Evolutionary conservation across 2,888 invertebrate genomes (phyloP), one percentile per base, ranked within the genome.

Genomic region (Oithona nana): DNA sequence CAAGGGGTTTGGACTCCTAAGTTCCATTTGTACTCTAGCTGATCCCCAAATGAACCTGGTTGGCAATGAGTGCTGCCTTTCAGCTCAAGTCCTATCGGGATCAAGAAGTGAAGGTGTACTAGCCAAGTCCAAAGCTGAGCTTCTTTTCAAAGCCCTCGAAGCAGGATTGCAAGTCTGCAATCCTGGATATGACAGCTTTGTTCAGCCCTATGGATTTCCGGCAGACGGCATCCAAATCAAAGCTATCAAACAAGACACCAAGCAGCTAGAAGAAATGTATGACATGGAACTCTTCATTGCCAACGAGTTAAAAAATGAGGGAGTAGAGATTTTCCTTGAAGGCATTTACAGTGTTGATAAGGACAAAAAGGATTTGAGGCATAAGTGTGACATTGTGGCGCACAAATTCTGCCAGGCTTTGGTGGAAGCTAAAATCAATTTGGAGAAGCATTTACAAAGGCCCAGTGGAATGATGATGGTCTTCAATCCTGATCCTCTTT

Each of bases 71-170:
- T 48, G n/a, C 28, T 57, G 20, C 20, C 50, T 28, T 50, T n/a
- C 24, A 13, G n/a, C 48, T 3, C 26, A 48, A 11, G 49, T 59
- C 3, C 20, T n/a, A 16, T 22, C 22, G 26, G 50, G 50, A 13
- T 50, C 26, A 1, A 24, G 3, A 26, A 28, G 13, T 50, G 24
- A 48, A 13, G 26, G 24, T 2, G 22, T 50, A 3, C 20, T 59
- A 8, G 48, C 59, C 24, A 59, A 59, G 49, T 59, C 59, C n/a
- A 59, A 59, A 50, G 39, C 59, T 50, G 59, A 50, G 50, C 13
- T 8, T 24, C 24, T 59, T 4, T 20, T 24, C n/a, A 24, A 48
- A 28, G 59, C 26, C 24, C 20, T 59, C 8, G 48, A 59, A 59
- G 20, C 20, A 16, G n/a, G 11, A n/a, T 29, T 59, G 50, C 28